Evolutionary conservation across 2,113 vertebrate genomes (phyloP), one percentile per base, ranked within the genome.

Genomic region (Tyto alba): DNA sequence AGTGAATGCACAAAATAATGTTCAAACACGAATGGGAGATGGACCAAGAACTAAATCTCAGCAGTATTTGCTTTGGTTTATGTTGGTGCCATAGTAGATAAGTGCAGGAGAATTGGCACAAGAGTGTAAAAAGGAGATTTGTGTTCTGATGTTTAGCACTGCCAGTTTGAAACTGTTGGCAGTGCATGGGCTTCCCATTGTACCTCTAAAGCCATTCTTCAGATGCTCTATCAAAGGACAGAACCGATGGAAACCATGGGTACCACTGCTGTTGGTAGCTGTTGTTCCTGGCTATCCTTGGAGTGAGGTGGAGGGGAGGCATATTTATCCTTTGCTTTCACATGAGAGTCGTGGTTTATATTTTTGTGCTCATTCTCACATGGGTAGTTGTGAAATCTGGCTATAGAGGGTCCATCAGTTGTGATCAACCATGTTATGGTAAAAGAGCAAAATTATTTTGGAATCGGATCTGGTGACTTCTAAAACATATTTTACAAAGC

Each of bases 311-410:
- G 14, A 68, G 25, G 41, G 29, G 40, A 36, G 36, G 12, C 0
- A 0, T 25, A 6, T 60, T 59, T 52, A 16, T 38, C 34, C 30
- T 27, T 48, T 53, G 25, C n/a, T 74, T 59, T 59, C 59, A 47
- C 26, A 13, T 22, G 41, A 30, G 8, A n/a, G 16, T 7, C 16
- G 25, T 60, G 21, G 40, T 7, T 59, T 23, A 2, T 6, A 5
- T 2, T 64, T 32, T 25, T 60, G 43, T 64, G 18, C 25, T 40
- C 82, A 29, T 22, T 43, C 59, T 82, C 47, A 30, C 0, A 0
- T 34, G 43, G 21, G 23, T 50, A 68, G 53, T 11, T 81, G 64
- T 23, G 45, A 80, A 64, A 67, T 64, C 14, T 69, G 48, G 6
- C 26, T 81, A 10, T 5, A 38, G 20, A 34, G 19, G 34, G 53